Evolutionary conservation across 2,113 vertebrate species (phyloP).

Genomic region (Morone saxatilis): DNA sequence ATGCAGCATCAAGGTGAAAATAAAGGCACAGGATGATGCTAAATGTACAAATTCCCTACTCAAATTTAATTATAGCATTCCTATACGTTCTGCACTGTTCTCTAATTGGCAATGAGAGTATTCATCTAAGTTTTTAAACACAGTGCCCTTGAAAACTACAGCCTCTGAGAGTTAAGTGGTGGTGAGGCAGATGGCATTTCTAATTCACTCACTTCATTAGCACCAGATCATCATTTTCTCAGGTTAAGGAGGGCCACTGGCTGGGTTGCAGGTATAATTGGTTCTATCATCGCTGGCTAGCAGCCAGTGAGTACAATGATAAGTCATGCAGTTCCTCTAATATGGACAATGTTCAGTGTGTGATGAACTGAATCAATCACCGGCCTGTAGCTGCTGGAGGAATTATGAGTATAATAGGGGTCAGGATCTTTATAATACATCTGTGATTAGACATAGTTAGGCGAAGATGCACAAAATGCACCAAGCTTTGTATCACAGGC

Average conservation of each 20-base stretch:
- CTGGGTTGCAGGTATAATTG: conserved; percentile 75
- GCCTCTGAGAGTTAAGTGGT: conserved; percentile 41
- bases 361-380: conserved; percentile 74
- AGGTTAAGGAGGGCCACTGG: conserved; percentile 76
- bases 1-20: conserved; percentile 23
- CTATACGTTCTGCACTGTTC: background rate
- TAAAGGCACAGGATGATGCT: conserved; percentile 7
- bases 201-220: conserved; percentile 78
- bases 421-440: conserved; percentile 62
- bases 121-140: conserved; percentile 8
- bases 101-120: conserved; percentile 33
- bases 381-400: conserved; percentile 42
- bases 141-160: conserved; percentile 62
- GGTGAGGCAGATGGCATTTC: conserved; percentile 71
- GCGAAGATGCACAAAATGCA: conserved; percentile 6
- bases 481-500: conserved; percentile 29
- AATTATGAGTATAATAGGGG: conserved; percentile 63
- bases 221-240: conserved; percentile 74
- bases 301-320: conserved; percentile 69
- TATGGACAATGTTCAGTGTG: conserved; percentile 67
- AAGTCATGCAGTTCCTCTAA: conserved; percentile 68
- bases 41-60: conserved; percentile 28
- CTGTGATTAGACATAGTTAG: conserved; percentile 55
- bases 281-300: conserved; percentile 67
- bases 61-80: conserved; percentile 36